These are phyloP conservation scores for Hippocampus comes DNA, from an alignment of 2,113 vertebrate genomes.

Conservation along the genomic window DNA sequence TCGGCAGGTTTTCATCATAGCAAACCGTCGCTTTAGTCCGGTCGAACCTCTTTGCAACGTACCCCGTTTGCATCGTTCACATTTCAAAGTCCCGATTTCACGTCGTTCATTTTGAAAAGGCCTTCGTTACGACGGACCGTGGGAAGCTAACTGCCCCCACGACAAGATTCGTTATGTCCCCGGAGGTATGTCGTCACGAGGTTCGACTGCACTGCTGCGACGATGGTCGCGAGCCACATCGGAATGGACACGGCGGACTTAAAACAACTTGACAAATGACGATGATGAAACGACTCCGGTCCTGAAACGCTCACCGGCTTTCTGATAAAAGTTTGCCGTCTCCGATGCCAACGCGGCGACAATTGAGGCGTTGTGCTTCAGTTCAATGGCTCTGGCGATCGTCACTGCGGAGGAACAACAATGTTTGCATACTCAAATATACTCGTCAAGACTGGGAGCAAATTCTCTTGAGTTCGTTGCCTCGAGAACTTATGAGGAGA, in stretches of 20 bases:
- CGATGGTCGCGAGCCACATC: neutral
- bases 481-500: too few relatives aligned
- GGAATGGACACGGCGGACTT: neutral
- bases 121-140: too few relatives aligned
- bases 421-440: neutral
- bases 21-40: neutral
- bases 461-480: too few relatives aligned
- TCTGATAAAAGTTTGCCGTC: slow-evolving; percentile 96
- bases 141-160: too few relatives aligned
- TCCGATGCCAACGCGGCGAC: slow-evolving; percentile 90
- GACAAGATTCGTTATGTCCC: too few relatives aligned
- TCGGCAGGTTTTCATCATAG: neutral
- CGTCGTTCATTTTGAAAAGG: too few relatives aligned
- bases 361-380: slow-evolving; percentile 89
- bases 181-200: too few relatives aligned
- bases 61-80: too few relatives aligned
- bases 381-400: slow-evolving; percentile 93
- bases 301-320: slow-evolving; percentile 79
- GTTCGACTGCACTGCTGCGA: neutral
- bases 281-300: neutral
- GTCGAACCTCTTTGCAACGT: too few relatives aligned
- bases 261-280: neutral
- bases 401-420: slow-evolving; percentile 77
- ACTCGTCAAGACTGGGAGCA: neutral
- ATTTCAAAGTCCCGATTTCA: too few relatives aligned